These are phyloP conservation scores for Eucriotettix oculatus DNA, from an alignment of 2,888 invertebrate genomes.

Conservation along the genomic window DNA sequence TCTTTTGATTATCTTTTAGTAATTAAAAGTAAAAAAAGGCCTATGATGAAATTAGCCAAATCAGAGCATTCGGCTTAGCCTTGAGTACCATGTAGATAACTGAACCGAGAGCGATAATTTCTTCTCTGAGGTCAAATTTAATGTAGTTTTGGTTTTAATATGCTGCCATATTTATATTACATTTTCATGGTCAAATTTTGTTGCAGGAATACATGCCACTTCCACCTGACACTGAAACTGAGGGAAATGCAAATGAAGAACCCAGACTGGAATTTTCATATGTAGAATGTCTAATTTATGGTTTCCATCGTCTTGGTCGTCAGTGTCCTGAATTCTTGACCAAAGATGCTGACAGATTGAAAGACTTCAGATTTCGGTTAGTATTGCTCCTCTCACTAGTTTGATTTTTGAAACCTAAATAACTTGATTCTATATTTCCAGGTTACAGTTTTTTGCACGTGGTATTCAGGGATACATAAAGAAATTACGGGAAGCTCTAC, in stretches of 20 bases:
- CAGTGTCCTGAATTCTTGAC: conserved; percentile 61
- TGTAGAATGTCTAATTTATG: conserved; percentile 78
- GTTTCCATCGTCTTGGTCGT: conserved; percentile 56
- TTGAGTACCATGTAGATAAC: too few relatives aligned
- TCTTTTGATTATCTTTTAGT: too few relatives aligned
- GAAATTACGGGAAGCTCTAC: conserved; percentile 43
- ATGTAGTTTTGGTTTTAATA: too few relatives aligned
- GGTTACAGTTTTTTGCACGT: conserved; percentile 82
- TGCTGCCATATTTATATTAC: too few relatives aligned
- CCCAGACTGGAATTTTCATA: conserved; percentile 86
- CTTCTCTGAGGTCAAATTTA: too few relatives aligned
- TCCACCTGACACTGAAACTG: conserved; percentile 44
- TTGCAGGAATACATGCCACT: conserved; percentile 72
- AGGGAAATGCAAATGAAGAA: conserved; percentile 38
- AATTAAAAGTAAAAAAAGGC: too few relatives aligned
- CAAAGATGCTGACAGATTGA: conserved; percentile 55
- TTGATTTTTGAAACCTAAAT: not conserved
- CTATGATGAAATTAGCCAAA: too few relatives aligned
- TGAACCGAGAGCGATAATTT: too few relatives aligned
- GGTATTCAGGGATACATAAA: conserved; percentile 76
- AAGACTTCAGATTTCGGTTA: conserved; percentile 58
- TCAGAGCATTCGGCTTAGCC: too few relatives aligned
- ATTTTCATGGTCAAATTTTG: conserved; percentile 7
- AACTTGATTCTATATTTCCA: conserved; percentile 16
- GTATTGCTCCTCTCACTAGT: not conserved